Base-by-base conservation (phyloP, 2,888 invertebrate genomes). In the Mythimna lalbum region DNA sequence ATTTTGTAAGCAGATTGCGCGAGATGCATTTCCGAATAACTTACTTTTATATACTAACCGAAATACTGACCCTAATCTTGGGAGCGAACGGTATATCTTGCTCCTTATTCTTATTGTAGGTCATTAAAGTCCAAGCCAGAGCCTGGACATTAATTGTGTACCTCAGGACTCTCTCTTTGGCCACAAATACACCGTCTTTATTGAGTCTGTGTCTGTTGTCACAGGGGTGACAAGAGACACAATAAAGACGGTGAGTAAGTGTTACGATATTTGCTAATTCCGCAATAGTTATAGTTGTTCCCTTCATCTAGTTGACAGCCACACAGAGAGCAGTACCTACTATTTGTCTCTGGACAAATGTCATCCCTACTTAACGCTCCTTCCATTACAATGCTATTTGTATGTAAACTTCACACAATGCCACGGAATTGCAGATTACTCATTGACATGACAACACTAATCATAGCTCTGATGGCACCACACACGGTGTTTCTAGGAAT, bases 381-480 rank as follows among this genome's bases (percentile, higher is more conserved):
- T 53, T 43, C 43, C 4, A 33, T 17, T 17, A 49, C 12, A 69
- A 39, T 49, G 49, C 12, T 19, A 27, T 53, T 36, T 52, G 12
- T 36, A 55, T 47, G 14, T 52, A 12, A 56, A 43, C 23, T 4
- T 23, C 33, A 53, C 31, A 60, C 23, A 59, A 68, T 68, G 47
- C 31, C 23, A 21, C 23, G 55, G 7, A 74, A 39, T 55, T 31
- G 39, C 39, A 52, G 49, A 73, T 76, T 73, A 65, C 50, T 76
- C 43, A 78, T 64, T 52, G 49, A 63, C 36, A 33, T 63, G 36
- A 49, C 78, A 63, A 53, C 43, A 50, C 57, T 78, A 75, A 75
- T 71, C 63, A 59, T 75, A 31, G 52, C 39, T 71, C 72, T 53
- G 72, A 64, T 49, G 19, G 39, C 57, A 59, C 49, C 19, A 39